Conservation (phyloP, 2,888 invertebrate species). For the Melitaea athalia region DNA sequence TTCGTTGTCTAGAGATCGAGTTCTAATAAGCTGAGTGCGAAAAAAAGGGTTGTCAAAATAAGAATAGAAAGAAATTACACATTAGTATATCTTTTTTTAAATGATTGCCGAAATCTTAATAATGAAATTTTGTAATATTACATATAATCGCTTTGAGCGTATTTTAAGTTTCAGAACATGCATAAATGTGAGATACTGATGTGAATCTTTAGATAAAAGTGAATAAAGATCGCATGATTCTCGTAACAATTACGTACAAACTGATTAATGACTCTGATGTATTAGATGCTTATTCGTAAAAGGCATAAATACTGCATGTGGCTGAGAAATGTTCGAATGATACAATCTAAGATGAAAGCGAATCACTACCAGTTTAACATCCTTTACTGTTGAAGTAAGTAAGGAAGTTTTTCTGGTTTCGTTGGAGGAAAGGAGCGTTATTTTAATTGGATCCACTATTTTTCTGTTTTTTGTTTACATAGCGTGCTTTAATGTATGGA, state of each 20-base stretch:
- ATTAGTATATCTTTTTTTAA: neutral
- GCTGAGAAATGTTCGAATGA: slow-evolving; percentile 15
- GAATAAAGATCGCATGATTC: slow-evolving; percentile 20
- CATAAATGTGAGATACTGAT: neutral
- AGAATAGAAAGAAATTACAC: too few relatives aligned
- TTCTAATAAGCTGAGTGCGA: neutral
- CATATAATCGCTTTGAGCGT: neutral
- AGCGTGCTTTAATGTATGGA: neutral
- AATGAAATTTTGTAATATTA: neutral
- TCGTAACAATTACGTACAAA: slow-evolving; percentile 17
- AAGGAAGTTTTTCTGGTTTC: neutral
- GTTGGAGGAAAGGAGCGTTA: slow-evolving; percentile 10
- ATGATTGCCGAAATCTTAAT: neutral
- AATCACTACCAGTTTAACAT: slow-evolving; percentile 16
- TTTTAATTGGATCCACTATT: slow-evolving; percentile 2
- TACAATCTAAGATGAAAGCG: slow-evolving; percentile 20
- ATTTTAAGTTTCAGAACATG: neutral
- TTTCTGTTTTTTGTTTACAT: slow-evolving; percentile 2
- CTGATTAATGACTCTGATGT: slow-evolving; percentile 10
- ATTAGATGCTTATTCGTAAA: slow-evolving; percentile 1
- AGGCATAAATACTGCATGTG: neutral
- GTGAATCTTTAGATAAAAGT: slow-evolving; percentile 17
- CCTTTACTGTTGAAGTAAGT: neutral
- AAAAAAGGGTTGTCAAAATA: too few relatives aligned
- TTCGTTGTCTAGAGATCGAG: neutral